Evolutionary conservation across 1,140 invertebrate species (phyloP), one percentile per base, ranked within the genome.

Genomic region (Uloborus diversus): DNA sequence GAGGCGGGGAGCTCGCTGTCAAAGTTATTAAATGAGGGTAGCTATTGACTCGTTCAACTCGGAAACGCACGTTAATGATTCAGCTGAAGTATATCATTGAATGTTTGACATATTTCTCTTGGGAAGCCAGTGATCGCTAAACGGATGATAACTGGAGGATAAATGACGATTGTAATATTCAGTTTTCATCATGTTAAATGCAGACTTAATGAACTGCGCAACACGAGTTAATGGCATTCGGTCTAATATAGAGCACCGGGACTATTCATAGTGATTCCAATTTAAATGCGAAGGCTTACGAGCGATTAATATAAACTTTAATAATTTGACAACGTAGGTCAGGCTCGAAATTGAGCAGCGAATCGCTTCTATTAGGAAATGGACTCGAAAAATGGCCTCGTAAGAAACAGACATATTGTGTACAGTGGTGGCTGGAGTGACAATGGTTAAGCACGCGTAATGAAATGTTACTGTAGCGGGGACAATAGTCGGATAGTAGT

Each of bases 101-200:
- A 78, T 78, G 73, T 78, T 78, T 78, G 73, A 66, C 73, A 78
- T 78, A 78, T 78, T 78, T 78, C 73, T 78, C 73, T 78, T 78
- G 73, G 73, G 73, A 64, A 75, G 61, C 37, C 71, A 64, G 57
- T 64, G 59, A 78, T 78, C 73, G 62, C 73, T 78, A 78, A 78
- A 78, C 73, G 73, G 73, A 78, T 78, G 62, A 78, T 78, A 78
- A 78, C 61, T 65, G 42, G 47, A 28, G 73, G 73, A 78, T 78
- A 78, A 78, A 78, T 78, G 73, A 65, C 73, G 73, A 78, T 78
- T 78, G 73, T 64, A 78, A 78, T 78, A 78, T 78, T 78, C 73
- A 65, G 73, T 78, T 62, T 78, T 78, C 73, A 78, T 78, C 73
- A 78, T 78, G 73, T 78, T 78, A 65, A 70, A 70, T 70, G 47